These are phyloP conservation scores for Bombus sibiricus DNA, from an alignment of 1,140 invertebrate species.

Conservation along the genomic window DNA sequence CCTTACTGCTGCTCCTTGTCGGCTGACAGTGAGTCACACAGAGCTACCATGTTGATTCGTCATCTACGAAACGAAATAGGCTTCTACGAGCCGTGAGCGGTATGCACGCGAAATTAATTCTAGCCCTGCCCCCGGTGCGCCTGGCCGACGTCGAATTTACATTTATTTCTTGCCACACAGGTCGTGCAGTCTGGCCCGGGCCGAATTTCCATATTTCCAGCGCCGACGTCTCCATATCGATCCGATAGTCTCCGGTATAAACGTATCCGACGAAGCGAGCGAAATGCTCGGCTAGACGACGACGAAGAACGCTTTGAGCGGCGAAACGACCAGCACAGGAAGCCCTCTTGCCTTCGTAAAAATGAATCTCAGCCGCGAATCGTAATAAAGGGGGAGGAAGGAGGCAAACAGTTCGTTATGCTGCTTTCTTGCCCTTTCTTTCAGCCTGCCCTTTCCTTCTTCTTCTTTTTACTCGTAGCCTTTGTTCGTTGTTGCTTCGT, in stretches of 20 bases:
- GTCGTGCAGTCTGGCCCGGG: neutral
- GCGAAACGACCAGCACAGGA: conserved; percentile 14
- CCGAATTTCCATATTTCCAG: conserved; percentile 43
- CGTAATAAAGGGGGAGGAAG: conserved; percentile 22
- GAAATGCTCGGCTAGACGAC: conserved; percentile 29
- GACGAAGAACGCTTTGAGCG: conserved; percentile 15
- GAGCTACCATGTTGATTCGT: conserved; percentile 12
- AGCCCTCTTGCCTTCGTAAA: conserved; percentile 6
- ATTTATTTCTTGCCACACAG: conserved; percentile 37
- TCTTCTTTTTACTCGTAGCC: neutral
- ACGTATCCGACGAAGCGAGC: conserved; percentile 28
- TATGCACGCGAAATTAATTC: conserved; percentile 48
- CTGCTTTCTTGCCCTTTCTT: neutral
- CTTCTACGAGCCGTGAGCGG: neutral
- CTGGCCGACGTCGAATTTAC: conserved; percentile 27
- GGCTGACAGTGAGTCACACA: conserved; percentile 17
- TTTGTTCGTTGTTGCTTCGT: neutral
- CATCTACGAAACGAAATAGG: conserved; percentile 11
- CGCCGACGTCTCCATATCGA: conserved; percentile 34
- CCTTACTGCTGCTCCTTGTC: neutral
- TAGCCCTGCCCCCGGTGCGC: neutral
- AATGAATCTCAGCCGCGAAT: conserved; percentile 28
- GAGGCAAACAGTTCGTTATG: conserved; percentile 7
- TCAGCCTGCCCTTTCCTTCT: neutral
- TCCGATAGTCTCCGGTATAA: neutral